Evolutionary conservation across 2,888 invertebrate genomes (phyloP), one percentile per base, ranked within the genome.

Genomic region (Diadegma fenestrale): DNA sequence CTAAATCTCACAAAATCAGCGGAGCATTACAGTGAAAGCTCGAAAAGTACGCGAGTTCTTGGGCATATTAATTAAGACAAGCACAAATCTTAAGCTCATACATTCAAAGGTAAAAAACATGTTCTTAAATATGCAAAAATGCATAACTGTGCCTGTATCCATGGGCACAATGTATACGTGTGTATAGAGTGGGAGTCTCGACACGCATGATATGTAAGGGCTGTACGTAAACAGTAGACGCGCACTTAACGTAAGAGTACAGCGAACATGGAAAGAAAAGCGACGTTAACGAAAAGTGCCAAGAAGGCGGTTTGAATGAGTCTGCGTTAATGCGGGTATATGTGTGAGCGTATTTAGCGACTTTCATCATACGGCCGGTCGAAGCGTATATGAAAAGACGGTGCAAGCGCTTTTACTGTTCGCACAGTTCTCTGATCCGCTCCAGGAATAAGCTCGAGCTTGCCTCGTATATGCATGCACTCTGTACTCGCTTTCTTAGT

Each of bases 311-410:
- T 37, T 58, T 10, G 58, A 26, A 58, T 5, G 26, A 4, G 41
- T 17, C 5, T 22, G 43, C 12, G 68, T 41, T 14, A 37, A 22
- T 7, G 17, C 66, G 26, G 26, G n/a, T 48, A 69, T 66, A 69
- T 66, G 33, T 48, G 73, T 30, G 43, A 26, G 72, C 73, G 71
- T 82, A 71, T 82, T 81, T 72, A 82, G 58, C 37, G 64, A 79
- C 79, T 82, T 78, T 75, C 75, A 69, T 82, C 64, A 69, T 79
- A 37, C 72, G 80, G 64, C 69, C 41, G 75, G 79, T 72, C 79
- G 75, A 82, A 82, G 64, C 68, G 30, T 78, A 68, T 84, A 68
- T 84, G 77, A 84, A 84, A 84, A 81, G 80, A 84, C 68, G 78
- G 61, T 43, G 69, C 41, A 58, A 58, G 33, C 12, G 68, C 51